phyloP scores from a whole-genome alignment of 2,113 vertebrate species.

The Suricata suricatta region DNA sequence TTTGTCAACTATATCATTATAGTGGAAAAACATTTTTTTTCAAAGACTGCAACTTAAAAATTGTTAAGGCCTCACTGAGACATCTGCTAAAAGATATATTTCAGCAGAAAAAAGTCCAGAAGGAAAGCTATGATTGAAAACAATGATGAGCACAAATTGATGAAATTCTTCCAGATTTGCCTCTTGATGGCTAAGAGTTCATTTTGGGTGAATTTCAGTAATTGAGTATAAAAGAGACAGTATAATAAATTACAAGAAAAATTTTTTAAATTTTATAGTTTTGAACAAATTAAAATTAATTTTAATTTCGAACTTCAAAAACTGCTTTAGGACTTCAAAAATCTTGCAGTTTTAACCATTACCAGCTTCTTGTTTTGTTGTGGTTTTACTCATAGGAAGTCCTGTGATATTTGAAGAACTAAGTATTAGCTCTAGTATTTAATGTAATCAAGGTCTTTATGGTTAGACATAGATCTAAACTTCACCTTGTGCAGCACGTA shows the following conservation, averaged over 20 bases:
- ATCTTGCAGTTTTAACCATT: not conserved
- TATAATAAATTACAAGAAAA: not conserved
- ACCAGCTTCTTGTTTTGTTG: not conserved
- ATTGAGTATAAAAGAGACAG: not conserved
- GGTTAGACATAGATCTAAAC: not conserved
- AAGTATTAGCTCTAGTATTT: not conserved
- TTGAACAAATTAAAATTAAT: not conserved
- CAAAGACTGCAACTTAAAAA: not conserved
- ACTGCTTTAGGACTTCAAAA: no score
- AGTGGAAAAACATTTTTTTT: not conserved
- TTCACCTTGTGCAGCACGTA: not conserved
- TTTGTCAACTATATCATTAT: not conserved
- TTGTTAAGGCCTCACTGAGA: not conserved
- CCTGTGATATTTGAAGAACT: conserved; percentile 1
- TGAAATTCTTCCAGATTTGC: not conserved
- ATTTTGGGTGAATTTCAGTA: not conserved
- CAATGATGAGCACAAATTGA: not conserved
- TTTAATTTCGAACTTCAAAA: not conserved
- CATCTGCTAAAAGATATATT: not conserved
- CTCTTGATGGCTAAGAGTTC: not conserved
- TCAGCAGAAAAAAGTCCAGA: not conserved
- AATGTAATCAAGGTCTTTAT: not conserved
- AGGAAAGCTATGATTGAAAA: not conserved
- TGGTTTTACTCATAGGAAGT: not conserved
- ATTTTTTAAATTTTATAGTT: not conserved